A percentile compares a stretch with the other conserved stretches of the same genome.
Conservation (phyloP, 2,113 vertebrate species). For the Ailuropoda melanoleuca region DNA sequence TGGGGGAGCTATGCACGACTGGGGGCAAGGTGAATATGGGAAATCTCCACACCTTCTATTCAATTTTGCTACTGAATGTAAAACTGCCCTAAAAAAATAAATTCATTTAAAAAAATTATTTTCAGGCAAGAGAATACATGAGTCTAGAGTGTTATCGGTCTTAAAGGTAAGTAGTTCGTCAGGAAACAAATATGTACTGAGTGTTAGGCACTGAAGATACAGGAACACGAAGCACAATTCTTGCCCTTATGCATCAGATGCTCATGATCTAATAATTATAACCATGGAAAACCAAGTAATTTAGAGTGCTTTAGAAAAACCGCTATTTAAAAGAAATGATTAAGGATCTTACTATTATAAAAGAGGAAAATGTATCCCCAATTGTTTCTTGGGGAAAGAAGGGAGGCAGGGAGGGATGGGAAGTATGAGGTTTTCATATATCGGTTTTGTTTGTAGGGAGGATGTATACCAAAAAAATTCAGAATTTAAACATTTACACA, state of each 20-base stretch:
- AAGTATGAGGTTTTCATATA: background rate
- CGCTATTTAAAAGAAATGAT: background rate
- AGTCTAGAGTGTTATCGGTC: background rate
- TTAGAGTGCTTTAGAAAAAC: background rate
- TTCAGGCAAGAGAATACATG: background rate
- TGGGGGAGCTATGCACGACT: too few species aligned
- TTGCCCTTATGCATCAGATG: background rate
- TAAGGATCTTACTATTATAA: background rate
- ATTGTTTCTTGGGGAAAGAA: background rate
- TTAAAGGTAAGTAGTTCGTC: background rate
- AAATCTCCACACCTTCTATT: background rate
- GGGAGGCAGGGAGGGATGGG: accelerated
- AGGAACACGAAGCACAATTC: background rate
- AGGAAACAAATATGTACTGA: background rate
- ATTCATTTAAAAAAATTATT: background rate
- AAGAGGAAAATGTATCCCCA: background rate
- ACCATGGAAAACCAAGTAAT: background rate
- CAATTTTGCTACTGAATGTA: background rate
- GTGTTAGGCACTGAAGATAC: background rate
- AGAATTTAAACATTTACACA: conserved; percentile 13
- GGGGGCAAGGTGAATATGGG: too few species aligned
- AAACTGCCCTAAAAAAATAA: background rate
- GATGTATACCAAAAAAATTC: background rate
- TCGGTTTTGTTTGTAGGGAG: background rate
- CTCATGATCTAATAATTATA: background rate